Conservation (phyloP, 2,113 vertebrate species). For the Sphyrna mokarran region DNA sequence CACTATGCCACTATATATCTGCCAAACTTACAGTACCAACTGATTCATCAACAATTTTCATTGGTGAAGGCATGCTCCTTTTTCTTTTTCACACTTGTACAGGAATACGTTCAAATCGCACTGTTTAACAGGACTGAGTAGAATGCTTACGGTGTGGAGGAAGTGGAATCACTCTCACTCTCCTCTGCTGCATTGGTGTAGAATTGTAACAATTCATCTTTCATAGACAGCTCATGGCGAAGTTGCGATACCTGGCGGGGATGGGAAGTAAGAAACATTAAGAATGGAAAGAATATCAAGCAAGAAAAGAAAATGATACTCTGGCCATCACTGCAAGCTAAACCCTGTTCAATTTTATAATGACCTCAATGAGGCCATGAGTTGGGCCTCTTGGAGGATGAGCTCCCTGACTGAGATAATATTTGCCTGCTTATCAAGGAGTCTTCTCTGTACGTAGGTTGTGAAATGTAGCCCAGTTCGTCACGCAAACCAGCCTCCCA, state of each 20-base stretch:
- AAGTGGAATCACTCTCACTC: slow-evolving; percentile 79
- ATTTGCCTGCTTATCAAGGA: no score
- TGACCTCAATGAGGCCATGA: no score
- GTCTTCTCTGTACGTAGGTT: no score
- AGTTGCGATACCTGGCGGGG: slow-evolving; percentile 80
- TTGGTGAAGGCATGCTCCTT: neutral
- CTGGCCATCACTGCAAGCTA: neutral
- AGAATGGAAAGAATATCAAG: neutral
- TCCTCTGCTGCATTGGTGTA: slow-evolving; percentile 89
- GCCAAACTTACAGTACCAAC: neutral
- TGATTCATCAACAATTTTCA: neutral
- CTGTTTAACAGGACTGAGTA: neutral
- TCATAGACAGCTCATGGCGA: slow-evolving; percentile 92
- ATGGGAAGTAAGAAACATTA: neutral
- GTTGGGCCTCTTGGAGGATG: no score
- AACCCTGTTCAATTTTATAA: no score
- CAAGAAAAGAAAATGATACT: neutral
- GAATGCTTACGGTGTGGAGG: slow-evolving; percentile 79
- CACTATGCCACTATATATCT: no score
- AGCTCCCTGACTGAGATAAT: no score
- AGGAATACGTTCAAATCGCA: neutral
- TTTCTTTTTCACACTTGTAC: neutral
- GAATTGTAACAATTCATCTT: slow-evolving; percentile 95
- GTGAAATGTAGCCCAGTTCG: no score
- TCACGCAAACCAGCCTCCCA: no score